Conservation (phyloP, 2,113 vertebrate species). For the Notiomystis cincta region DNA sequence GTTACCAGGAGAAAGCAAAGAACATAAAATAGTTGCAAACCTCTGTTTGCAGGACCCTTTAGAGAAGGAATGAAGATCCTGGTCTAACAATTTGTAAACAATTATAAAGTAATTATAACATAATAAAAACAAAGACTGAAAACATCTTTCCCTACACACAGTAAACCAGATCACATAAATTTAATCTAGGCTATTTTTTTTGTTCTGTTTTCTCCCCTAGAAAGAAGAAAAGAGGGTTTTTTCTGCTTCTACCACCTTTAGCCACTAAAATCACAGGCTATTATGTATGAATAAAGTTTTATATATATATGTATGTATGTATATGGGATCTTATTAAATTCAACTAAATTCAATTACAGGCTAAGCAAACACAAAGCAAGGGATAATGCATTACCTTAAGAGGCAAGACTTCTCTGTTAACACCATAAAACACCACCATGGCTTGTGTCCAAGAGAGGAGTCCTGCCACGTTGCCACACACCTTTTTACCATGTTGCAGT, state of each 20-base stretch:
- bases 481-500: slow-evolving; percentile 71
- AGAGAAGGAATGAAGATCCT: background rate
- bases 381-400: slow-evolving; percentile 70
- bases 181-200: background rate
- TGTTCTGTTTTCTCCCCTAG: background rate
- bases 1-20: background rate
- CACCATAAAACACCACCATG: slow-evolving; percentile 76
- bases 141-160: background rate
- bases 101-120: background rate
- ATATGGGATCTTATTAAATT: background rate
- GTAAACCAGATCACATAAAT: background rate
- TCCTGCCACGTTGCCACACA: slow-evolving; percentile 80
- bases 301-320: background rate
- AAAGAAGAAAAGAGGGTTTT: background rate
- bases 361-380: background rate
- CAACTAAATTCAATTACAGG: background rate
- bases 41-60: background rate
- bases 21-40: background rate
- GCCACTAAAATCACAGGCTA: background rate
- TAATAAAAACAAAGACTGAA: background rate
- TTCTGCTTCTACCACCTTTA: background rate
- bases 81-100: background rate
- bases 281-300: background rate
- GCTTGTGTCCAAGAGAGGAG: slow-evolving; percentile 79
- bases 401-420: slow-evolving; percentile 78